Conservation (phyloP, 37 sponge, comb jelly and placozoan genomes). For the Chondrilla cf. caribensis region DNA sequence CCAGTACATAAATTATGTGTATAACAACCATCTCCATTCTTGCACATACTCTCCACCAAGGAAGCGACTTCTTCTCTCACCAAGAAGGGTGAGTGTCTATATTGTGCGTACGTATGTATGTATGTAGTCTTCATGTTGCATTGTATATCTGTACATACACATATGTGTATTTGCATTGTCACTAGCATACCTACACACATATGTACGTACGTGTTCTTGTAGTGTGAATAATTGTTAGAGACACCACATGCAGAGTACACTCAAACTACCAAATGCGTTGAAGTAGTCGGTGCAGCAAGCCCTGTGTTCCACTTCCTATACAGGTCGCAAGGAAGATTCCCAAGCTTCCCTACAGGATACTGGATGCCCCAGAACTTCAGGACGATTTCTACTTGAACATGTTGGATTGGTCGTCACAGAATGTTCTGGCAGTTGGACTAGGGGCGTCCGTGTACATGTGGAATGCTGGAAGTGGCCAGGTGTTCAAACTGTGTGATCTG, state of each 20-base stretch:
- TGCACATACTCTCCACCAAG: not conserved
- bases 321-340: constrained; percentile 77
- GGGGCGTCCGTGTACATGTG: constrained; percentile 89
- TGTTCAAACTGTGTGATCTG: constrained; percentile 74
- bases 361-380: constrained; percentile 97
- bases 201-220: no score
- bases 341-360: constrained; percentile 88
- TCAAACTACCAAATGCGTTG: no score
- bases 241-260: no score
- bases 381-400: constrained; percentile 99
- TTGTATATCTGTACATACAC: no score
- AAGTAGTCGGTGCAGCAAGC: not conserved
- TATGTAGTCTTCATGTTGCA: no score
- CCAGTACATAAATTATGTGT: no score
- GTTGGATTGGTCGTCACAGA: constrained; percentile 92
- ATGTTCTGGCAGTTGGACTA: constrained; percentile 87
- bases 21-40: no score
- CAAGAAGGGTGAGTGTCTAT: constrained; percentile 3
- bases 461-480: constrained; percentile 92
- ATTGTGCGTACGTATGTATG: no score
- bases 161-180: no score
- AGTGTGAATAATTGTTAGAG: no score
- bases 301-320: not conserved
- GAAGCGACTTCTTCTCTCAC: not conserved
- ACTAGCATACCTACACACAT: no score